phyloP scores from a whole-genome alignment of 1,140 invertebrate species.

The Mylabris phalerata region DNA sequence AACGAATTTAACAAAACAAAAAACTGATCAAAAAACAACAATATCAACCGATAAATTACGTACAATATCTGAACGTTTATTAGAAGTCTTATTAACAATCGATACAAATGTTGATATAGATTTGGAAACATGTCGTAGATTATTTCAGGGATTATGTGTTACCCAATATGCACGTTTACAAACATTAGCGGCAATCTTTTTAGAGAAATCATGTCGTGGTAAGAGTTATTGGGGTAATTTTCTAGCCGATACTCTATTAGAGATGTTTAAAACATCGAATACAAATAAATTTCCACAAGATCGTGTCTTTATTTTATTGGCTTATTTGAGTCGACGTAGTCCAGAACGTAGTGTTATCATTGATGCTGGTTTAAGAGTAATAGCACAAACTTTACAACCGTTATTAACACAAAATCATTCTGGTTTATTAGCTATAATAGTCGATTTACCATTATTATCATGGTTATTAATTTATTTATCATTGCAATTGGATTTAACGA shows the following conservation, averaged over 20 bases:
- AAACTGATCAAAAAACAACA: conserved; percentile 44
- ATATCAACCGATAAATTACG: conserved; percentile 68
- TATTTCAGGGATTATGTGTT: conserved; percentile 66
- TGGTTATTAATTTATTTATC: conserved; percentile 75
- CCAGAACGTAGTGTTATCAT: conserved; percentile 55
- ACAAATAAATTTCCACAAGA: conserved; percentile 77
- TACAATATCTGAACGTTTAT: conserved; percentile 68
- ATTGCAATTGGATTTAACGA: conserved; percentile 60
- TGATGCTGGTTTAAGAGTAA: conserved; percentile 54
- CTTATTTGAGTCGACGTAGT: conserved; percentile 79
- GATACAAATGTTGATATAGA: conserved; percentile 59
- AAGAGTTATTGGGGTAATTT: conserved; percentile 86
- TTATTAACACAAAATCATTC: conserved; percentile 44
- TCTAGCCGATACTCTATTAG: conserved; percentile 69
- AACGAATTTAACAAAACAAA: conserved; percentile 3
- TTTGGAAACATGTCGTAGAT: conserved; percentile 53
- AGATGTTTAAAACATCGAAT: conserved; percentile 71
- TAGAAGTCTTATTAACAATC: conserved; percentile 69
- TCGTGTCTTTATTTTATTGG: conserved; percentile 79
- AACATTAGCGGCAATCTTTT: conserved; percentile 63
- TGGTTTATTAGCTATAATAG: conserved; percentile 42
- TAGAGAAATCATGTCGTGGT: conserved; percentile 71
- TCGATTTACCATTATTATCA: conserved; percentile 63
- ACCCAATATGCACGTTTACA: conserved; percentile 52
- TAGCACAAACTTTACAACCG: conserved; percentile 50